Evolutionary conservation across 2,797 vertebrate species (phyloP), one percentile per base, ranked within the genome.

Genomic region (Lacerta bilineata): DNA sequence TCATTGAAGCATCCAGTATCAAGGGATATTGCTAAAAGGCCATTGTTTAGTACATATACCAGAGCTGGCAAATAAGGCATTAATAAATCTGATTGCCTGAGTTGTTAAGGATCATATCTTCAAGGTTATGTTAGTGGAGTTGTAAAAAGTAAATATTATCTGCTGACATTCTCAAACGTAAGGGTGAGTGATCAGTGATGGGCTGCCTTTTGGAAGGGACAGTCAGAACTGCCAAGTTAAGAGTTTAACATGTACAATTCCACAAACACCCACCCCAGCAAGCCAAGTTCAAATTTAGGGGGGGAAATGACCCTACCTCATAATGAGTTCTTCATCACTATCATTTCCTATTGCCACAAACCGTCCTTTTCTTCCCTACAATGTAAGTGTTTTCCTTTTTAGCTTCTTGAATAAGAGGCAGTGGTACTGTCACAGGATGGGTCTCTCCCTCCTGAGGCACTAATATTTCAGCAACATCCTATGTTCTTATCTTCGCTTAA

Each of bases 11-110:
- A 39, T 59, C n/a, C 50, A 39, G 29, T 55, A 27, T 80, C 66
- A 80, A 80, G 25, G 3, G 25, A 80, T 80, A 80, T 41, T 50
- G 75, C 25, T 41, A 41, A 59, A 80, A 71, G 17, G 33, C 27
- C 74, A 77, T 25, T 50, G 27, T 72, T n/a, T 11, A 55, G 33
- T 59, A 33, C 33, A 2, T 33, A 41, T 71, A 29, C 29, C 9
- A 80, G 15, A 80, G 8, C 10, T 27, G 66, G 25, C 64, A 80
- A 86, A 80, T 29, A 69, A 61, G 43, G 15, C 10, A 15, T 72
- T 71, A 80, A 29, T 72, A 59, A n/a, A 71, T 87, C 66, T 80
- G 66, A 71, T 87, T 55, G 80, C 23, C 15, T 86, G 66, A 86
- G 7, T 55, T 72, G n/a, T 41, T 87, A 72, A 33, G 55, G 27